Conservation (phyloP, 1,140 invertebrate genomes). For the Agrilus planipennis region DNA sequence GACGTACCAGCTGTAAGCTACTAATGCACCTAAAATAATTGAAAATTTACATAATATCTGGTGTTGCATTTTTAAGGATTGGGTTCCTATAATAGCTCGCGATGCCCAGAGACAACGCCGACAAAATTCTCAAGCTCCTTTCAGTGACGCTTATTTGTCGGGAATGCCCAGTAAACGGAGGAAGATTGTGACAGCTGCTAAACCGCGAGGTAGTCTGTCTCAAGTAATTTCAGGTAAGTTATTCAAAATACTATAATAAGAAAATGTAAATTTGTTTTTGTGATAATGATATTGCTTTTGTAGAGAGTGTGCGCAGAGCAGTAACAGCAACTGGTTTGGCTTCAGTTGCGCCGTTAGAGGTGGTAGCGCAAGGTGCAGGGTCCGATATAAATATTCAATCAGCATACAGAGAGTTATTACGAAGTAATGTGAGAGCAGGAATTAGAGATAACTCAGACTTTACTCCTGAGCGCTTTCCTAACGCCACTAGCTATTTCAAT, state of each 20-base stretch:
- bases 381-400: slow-evolving; percentile 33
- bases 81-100: slow-evolving; percentile 68
- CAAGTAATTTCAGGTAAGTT: slow-evolving; percentile 30
- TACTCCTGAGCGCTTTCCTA: slow-evolving; percentile 39
- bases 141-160: slow-evolving; percentile 73
- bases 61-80: slow-evolving; percentile 49
- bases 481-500: slow-evolving; percentile 37
- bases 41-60: neutral
- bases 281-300: too few relatives aligned
- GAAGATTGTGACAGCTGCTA: slow-evolving; percentile 47
- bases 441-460: slow-evolving; percentile 39
- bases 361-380: slow-evolving; percentile 29
- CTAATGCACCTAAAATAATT: neutral
- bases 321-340: slow-evolving; percentile 38
- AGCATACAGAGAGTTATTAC: slow-evolving; percentile 37
- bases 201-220: slow-evolving; percentile 34
- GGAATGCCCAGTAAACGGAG: slow-evolving; percentile 70
- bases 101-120: slow-evolving; percentile 56
- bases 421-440: slow-evolving; percentile 30
- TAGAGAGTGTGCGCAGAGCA: slow-evolving; percentile 41
- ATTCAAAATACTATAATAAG: neutral
- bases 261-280: neutral
- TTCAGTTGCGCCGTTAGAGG: slow-evolving; percentile 36
- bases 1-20: slow-evolving; percentile 37
- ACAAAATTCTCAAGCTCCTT: slow-evolving; percentile 39